A percentile compares a stretch with the other conserved stretches of the same genome.
Conservation (phyloP, 2,888 invertebrate species). For the Drosophila mettleri region DNA sequence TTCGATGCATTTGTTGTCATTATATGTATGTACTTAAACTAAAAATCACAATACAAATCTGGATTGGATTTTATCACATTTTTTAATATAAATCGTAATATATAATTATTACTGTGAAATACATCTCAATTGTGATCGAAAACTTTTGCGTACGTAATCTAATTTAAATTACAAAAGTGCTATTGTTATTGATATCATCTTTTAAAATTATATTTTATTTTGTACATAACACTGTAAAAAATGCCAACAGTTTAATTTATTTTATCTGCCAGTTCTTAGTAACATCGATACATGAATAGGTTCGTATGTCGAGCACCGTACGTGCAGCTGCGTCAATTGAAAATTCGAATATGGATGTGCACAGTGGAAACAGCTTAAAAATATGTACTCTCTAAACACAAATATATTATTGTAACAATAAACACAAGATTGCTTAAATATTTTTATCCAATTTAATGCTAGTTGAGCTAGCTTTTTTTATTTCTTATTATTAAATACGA, state of each 20-base stretch:
- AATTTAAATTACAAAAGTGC: background rate
- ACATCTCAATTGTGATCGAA: background rate
- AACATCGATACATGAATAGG: background rate
- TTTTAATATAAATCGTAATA: no score
- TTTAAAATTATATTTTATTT: background rate
- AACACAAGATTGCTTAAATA: background rate
- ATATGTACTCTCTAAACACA: constrained; percentile 1
- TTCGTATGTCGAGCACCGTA: background rate
- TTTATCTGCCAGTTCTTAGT: no score
- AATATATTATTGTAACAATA: constrained; percentile 8
- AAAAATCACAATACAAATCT: no score
- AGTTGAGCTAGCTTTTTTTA: no score
- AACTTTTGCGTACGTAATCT: background rate
- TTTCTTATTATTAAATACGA: background rate
- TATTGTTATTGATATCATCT: background rate
- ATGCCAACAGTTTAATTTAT: background rate
- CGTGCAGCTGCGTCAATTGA: background rate
- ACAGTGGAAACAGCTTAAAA: background rate
- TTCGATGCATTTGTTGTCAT: no score
- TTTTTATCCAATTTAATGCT: background rate
- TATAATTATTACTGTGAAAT: no score
- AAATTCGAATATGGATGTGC: background rate
- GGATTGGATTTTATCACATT: no score
- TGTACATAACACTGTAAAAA: background rate
- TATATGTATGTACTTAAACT: no score